phyloP scores from a whole-genome alignment of 1,140 invertebrate genomes.

The Andrena cerasifolii region DNA sequence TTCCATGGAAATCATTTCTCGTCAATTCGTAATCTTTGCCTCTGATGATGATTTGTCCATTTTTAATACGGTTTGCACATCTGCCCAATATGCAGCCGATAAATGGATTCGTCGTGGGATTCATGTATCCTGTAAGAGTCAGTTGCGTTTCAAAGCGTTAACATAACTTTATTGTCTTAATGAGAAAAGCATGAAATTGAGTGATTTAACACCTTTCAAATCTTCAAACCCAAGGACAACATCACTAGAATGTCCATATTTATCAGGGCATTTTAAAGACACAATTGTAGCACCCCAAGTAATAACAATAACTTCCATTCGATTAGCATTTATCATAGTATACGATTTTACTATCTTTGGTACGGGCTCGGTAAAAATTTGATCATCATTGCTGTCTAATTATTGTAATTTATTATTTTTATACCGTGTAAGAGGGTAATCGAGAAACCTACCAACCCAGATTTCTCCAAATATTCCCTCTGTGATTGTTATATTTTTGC shows the following conservation, averaged over 20 bases:
- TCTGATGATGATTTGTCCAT: conserved; percentile 87
- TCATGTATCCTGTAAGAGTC: conserved; percentile 83
- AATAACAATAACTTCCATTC: conserved; percentile 84
- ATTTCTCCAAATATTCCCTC: conserved; percentile 73
- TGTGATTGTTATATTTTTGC: conserved; percentile 64
- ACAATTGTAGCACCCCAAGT: conserved; percentile 88
- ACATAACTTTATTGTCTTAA: neutral
- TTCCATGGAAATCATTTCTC: conserved; percentile 86
- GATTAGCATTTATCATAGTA: conserved; percentile 83
- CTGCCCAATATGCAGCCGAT: conserved; percentile 94
- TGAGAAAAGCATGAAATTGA: neutral
- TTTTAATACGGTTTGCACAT: conserved; percentile 91
- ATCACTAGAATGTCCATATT: conserved; percentile 84
- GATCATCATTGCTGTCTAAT: conserved; percentile 16
- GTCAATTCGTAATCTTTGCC: conserved; percentile 86
- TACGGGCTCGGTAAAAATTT: conserved; percentile 1
- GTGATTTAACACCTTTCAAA: conserved; percentile 82
- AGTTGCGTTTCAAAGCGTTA: conserved; percentile 1
- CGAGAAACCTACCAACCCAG: conserved; percentile 51
- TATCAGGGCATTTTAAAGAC: conserved; percentile 86
- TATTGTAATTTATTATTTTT: conserved; percentile 11
- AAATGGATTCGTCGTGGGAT: conserved; percentile 85
- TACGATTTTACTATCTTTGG: conserved; percentile 75
- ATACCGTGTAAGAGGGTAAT: neutral
- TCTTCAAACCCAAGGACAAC: conserved; percentile 88